These are phyloP conservation scores for Ammodytes marinus DNA, from an alignment of 2,113 vertebrate species.

Conservation along the genomic window DNA sequence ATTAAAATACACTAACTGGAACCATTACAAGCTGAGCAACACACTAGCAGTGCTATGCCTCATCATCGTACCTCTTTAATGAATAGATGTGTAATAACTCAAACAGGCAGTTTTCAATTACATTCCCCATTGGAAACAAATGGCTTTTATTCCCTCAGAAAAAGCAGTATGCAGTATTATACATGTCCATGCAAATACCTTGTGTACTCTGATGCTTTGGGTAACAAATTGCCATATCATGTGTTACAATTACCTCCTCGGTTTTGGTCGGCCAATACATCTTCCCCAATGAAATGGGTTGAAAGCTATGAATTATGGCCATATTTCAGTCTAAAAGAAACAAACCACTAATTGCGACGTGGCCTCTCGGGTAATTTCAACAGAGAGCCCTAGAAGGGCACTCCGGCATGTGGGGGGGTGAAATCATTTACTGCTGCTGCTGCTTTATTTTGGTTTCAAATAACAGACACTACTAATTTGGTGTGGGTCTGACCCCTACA, in stretches of 20 bases:
- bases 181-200: slow-evolving; percentile 78
- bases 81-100: slow-evolving; percentile 72
- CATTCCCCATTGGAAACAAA: slow-evolving; percentile 74
- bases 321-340: slow-evolving; percentile 90
- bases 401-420: slow-evolving; percentile 77
- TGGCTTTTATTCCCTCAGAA: slow-evolving; percentile 60
- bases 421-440: slow-evolving; percentile 89
- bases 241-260: slow-evolving; percentile 86
- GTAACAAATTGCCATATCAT: slow-evolving; percentile 88
- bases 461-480: slow-evolving; percentile 95
- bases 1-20: slow-evolving; percentile 66
- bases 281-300: slow-evolving; percentile 83
- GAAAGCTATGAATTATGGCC: slow-evolving; percentile 89
- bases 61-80: slow-evolving; percentile 68
- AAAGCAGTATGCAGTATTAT: slow-evolving; percentile 56
- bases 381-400: slow-evolving; percentile 82
- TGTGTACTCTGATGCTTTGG: slow-evolving; percentile 81
- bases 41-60: slow-evolving; percentile 58
- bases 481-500: slow-evolving; percentile 88
- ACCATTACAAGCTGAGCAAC: slow-evolving; percentile 66
- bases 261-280: slow-evolving; percentile 82
- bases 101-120: slow-evolving; percentile 75
- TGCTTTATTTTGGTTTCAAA: slow-evolving; percentile 93
- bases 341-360: slow-evolving; percentile 88
- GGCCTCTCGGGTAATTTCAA: slow-evolving; percentile 84